phyloP scores from a whole-genome alignment of 1,140 invertebrate genomes.

The Tigriopus japonicus region DNA sequence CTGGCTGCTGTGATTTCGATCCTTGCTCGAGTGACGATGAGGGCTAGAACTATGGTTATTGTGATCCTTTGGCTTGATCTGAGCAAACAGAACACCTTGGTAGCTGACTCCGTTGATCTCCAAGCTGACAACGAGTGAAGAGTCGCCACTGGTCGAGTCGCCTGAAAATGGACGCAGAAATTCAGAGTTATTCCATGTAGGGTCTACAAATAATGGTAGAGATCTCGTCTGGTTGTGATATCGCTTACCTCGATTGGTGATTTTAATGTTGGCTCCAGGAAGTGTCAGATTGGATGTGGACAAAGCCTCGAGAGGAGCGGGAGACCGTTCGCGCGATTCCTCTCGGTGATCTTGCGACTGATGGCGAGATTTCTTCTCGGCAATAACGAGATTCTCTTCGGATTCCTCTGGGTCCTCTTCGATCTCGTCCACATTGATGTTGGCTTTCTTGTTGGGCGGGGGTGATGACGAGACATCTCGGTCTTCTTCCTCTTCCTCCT shows the following conservation, averaged over 20 bases:
- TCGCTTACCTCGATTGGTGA: conserved; percentile 65
- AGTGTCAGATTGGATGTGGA: conserved; percentile 24
- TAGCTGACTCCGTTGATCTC: conserved; percentile 85
- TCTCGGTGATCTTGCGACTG: conserved; percentile 19
- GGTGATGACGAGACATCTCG: conserved; percentile 8
- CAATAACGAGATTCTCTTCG: conserved; percentile 5
- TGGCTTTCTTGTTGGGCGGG: no score
- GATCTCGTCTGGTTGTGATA: conserved; percentile 14
- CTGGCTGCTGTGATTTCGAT: no score
- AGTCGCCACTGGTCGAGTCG: conserved; percentile 44
- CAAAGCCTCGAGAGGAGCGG: conserved; percentile 28
- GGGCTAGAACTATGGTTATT: no score
- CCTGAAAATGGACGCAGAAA: conserved; percentile 24
- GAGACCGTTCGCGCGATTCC: conserved; percentile 26
- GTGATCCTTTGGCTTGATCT: conserved; percentile 23
- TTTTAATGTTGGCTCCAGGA: conserved; percentile 57
- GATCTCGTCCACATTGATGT: no score
- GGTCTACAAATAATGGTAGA: conserved; percentile 9
- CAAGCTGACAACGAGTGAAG: conserved; percentile 80
- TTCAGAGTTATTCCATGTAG: no score
- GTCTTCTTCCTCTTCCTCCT: conserved; percentile 17
- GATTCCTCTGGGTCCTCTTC: no score
- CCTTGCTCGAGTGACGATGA: no score
- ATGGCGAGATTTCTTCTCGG: conserved; percentile 16
- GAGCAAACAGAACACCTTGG: conserved; percentile 65